phyloP scores from a whole-genome alignment of 1,140 invertebrate genomes.

The Cyrtorhinus lividipennis region DNA sequence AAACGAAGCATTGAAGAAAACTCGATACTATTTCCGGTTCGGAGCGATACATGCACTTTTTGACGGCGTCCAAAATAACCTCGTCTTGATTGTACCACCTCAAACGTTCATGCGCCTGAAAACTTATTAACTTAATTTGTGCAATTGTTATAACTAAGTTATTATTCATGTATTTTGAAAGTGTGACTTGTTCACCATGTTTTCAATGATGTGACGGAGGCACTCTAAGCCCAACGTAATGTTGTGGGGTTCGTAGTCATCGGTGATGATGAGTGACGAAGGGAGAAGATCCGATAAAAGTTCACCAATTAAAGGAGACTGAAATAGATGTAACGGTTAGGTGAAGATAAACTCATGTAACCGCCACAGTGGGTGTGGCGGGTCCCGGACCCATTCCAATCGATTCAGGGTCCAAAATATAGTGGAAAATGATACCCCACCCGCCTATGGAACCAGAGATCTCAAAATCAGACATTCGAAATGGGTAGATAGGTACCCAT shows the following conservation, averaged over 20 bases:
- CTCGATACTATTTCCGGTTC: background rate
- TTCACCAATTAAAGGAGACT: constrained; percentile 15
- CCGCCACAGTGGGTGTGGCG: too few species aligned
- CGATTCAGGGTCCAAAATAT: too few species aligned
- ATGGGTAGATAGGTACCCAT: too few species aligned
- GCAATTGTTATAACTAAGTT: background rate
- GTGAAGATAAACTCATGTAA: too few species aligned
- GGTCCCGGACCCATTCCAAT: too few species aligned
- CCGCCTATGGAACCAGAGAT: too few species aligned
- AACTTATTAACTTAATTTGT: background rate
- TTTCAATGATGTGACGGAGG: constrained; percentile 18
- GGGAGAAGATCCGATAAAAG: constrained; percentile 14
- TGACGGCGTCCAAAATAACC: constrained; percentile 18
- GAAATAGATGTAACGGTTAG: too few species aligned
- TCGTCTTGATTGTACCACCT: constrained; percentile 5
- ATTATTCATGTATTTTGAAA: too few species aligned
- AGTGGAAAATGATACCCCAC: too few species aligned
- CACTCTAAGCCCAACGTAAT: constrained; percentile 16
- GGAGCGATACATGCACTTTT: background rate
- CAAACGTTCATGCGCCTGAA: constrained; percentile 9
- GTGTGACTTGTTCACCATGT: constrained; percentile 19
- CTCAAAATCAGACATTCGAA: too few species aligned
- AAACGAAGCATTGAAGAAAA: background rate
- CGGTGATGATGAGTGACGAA: constrained; percentile 16
- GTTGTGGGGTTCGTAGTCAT: constrained; percentile 19